A percentile compares a stretch with the other conserved stretches of the same genome.
Evolutionary conservation across 2,888 invertebrate genomes (phyloP).

Genomic region (Drosophila anomalata): DNA sequence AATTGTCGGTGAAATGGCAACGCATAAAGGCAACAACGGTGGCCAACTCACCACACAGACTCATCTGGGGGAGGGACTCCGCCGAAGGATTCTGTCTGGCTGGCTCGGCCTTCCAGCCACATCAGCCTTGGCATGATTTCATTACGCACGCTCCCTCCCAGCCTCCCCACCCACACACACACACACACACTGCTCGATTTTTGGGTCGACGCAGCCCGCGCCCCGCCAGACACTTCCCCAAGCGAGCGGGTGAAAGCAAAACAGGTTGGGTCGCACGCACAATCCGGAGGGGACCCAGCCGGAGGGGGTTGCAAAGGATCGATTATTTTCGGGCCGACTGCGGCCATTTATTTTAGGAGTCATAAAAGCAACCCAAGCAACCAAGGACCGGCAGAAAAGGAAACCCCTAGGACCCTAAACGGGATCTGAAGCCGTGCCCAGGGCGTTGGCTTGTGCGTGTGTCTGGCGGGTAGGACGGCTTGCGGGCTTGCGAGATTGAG

Average conservation of each 20-base stretch:
- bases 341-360: conserved; percentile 51
- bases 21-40: conserved; percentile 24
- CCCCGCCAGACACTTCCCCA: conserved; percentile 72
- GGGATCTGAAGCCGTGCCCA: conserved; percentile 27
- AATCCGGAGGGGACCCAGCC: conserved; percentile 13
- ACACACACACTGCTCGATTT: conserved; percentile 22
- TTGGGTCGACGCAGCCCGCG: conserved; percentile 69
- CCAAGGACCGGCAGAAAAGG: conserved; percentile 8
- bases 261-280: conserved; percentile 63
- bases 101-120: conserved; percentile 34
- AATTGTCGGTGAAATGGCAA: conserved; percentile 66
- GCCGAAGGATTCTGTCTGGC: conserved; percentile 29
- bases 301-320: conserved; percentile 50
- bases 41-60: neutral
- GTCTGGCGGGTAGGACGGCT: conserved; percentile 26
- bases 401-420: conserved; percentile 20
- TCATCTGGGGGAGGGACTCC: neutral
- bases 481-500: neutral
- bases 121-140: conserved; percentile 79
- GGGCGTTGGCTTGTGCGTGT: conserved; percentile 47
- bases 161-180: conserved; percentile 4
- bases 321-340: conserved; percentile 66
- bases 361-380: conserved; percentile 33
- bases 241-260: conserved; percentile 54
- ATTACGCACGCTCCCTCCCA: conserved; percentile 60